Evolutionary conservation across 2,888 invertebrate species (phyloP).

Genomic region (Odiellus spinosus): DNA sequence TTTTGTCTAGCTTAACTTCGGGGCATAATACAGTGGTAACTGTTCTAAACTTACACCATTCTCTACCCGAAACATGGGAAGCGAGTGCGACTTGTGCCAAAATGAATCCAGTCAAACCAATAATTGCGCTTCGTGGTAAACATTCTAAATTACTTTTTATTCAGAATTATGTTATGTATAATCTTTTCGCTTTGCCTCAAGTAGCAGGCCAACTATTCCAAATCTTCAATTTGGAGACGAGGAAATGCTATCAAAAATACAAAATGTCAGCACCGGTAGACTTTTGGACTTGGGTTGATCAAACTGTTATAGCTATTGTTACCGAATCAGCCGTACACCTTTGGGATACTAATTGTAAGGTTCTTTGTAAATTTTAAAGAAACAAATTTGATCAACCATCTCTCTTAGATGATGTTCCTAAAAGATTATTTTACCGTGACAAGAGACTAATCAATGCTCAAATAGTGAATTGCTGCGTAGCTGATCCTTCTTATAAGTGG

Average conservation of each 20-base stretch:
- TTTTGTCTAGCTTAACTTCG: constrained; percentile 1
- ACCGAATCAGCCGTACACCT: constrained; percentile 29
- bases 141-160: background rate
- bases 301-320: constrained; percentile 28
- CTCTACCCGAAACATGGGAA: constrained; percentile 27
- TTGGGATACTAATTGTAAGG: constrained; percentile 28
- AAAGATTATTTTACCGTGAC: constrained; percentile 27
- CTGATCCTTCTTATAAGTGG: constrained; percentile 28
- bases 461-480: constrained; percentile 30
- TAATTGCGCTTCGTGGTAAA: constrained; percentile 29
- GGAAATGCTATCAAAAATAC: constrained; percentile 25
- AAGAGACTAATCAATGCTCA: constrained; percentile 27
- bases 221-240: constrained; percentile 27
- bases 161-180: too few species aligned
- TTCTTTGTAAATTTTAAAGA: constrained; percentile 6
- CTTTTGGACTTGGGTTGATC: constrained; percentile 30
- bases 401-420: constrained; percentile 17
- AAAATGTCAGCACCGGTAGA: constrained; percentile 24
- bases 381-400: background rate
- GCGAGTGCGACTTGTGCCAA: constrained; percentile 30
- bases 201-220: constrained; percentile 19
- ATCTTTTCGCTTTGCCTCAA: too few species aligned
- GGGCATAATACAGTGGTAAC: constrained; percentile 22
- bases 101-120: constrained; percentile 28
- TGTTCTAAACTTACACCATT: constrained; percentile 28